Percentiles rank a stretch among this genome's conserved stretches.
Evolutionary conservation across 2,888 invertebrate genomes (phyloP).

Genomic region (Zhengitettix transpicula): DNA sequence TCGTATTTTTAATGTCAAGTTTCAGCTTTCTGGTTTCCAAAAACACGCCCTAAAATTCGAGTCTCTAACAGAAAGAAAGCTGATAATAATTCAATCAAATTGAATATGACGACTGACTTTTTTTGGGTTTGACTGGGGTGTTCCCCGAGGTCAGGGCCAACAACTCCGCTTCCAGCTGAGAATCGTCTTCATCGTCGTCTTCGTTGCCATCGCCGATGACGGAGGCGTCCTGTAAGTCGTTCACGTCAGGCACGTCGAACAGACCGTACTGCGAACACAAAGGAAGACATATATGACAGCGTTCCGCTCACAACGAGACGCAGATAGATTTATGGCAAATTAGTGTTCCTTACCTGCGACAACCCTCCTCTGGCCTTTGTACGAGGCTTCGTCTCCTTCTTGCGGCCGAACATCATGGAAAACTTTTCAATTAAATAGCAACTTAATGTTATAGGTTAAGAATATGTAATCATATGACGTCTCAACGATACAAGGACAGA

Average conservation of each 20-base stretch:
- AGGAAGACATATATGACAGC: neutral
- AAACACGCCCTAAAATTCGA: neutral
- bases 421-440: too few relatives aligned
- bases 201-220: slow-evolving; percentile 33
- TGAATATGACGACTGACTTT: neutral
- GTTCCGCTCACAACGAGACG: neutral
- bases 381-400: slow-evolving; percentile 19
- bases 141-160: slow-evolving; percentile 44
- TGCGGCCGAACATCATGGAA: slow-evolving; percentile 21
- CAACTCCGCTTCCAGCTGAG: slow-evolving; percentile 75
- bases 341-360: slow-evolving; percentile 19
- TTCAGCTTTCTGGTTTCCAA: too few relatives aligned
- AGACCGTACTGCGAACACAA: slow-evolving; percentile 47
- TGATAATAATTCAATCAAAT: neutral
- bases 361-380: slow-evolving; percentile 17
- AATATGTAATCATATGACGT: too few relatives aligned
- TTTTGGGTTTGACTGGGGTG: slow-evolving; percentile 13
- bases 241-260: slow-evolving; percentile 44
- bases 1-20: too few relatives aligned
- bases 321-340: neutral
- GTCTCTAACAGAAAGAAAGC: neutral
- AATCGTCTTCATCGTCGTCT: slow-evolving; percentile 45
- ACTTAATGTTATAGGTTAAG: too few relatives aligned
- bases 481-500: too few relatives aligned
- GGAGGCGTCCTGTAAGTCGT: slow-evolving; percentile 24